phyloP scores from a whole-genome alignment of 2,113 vertebrate species.

The Thamnaconus septentrionalis region DNA sequence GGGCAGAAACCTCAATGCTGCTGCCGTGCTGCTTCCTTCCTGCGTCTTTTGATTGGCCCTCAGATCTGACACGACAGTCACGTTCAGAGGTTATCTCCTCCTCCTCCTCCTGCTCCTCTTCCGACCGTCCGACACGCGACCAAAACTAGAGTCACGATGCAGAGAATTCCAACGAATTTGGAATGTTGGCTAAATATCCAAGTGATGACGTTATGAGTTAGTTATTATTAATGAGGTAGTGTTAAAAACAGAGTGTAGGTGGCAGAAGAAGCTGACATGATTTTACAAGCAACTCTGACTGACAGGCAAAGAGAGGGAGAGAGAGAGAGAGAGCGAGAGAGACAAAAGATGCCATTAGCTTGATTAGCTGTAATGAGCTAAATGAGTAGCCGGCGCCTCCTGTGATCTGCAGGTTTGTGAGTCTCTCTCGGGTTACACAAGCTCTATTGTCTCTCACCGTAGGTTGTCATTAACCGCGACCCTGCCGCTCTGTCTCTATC shows the following conservation, averaged over 20 bases:
- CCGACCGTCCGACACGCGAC: not conserved
- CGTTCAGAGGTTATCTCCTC: slow-evolving; percentile 26
- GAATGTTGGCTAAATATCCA: too few relatives aligned
- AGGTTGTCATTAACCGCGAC: slow-evolving; percentile 72
- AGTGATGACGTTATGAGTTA: too few relatives aligned
- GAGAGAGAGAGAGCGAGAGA: slow-evolving; percentile 6
- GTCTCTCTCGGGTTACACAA: slow-evolving; percentile 24
- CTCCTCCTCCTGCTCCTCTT: slow-evolving; percentile 13
- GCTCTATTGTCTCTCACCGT: slow-evolving; percentile 39
- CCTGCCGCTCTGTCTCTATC: slow-evolving; percentile 38
- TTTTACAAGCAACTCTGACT: not conserved
- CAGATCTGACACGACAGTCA: slow-evolving; percentile 31
- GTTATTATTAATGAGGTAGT: too few relatives aligned
- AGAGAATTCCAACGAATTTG: too few relatives aligned
- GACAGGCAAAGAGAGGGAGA: not conserved
- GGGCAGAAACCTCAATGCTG: too few relatives aligned
- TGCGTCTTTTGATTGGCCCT: slow-evolving; percentile 20
- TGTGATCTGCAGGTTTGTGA: slow-evolving; percentile 50
- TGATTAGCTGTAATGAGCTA: slow-evolving; percentile 60
- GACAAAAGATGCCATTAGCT: slow-evolving; percentile 54
- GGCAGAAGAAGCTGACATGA: not conserved
- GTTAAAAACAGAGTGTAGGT: too few relatives aligned
- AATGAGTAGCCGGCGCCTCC: slow-evolving; percentile 60
- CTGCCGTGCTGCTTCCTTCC: not conserved
- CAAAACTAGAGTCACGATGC: not conserved